Base-by-base conservation (phyloP, 2,888 invertebrate species). In the Dryococelus australis region DNA sequence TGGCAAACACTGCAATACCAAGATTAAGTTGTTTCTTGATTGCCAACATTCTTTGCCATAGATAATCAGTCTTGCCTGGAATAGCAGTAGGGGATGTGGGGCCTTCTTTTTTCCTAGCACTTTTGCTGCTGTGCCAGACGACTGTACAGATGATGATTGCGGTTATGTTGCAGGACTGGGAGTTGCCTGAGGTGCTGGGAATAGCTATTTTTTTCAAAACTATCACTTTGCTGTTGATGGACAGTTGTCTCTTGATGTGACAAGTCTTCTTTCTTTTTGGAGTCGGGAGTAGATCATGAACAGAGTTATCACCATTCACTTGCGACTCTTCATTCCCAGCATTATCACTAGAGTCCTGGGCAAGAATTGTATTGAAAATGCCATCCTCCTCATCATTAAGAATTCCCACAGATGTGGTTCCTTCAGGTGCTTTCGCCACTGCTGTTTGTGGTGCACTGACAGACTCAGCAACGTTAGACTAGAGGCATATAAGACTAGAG, bases 1-100 rank as follows among this genome's bases (percentile, higher is more conserved):
- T 51, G 53, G 16, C 85, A 85, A 28, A 85, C 85, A 53, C 53
- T 24, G 53, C 85, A 85, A 85, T 16, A 85, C 85, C 85, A 85
- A 16, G 79, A 79, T 16, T 79, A n/a, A n/a, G n/a, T n/a, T n/a
- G n/a, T n/a, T n/a, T n/a, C n/a, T n/a, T n/a, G n/a, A n/a, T n/a
- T n/a, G n/a, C n/a, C n/a, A n/a, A n/a, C 85, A 28, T 51, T 81
- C 81, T 81, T 81, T 26, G 28, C 81, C 20, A 10, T 81, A 20
- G 81, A 6, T 81, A 81, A 10, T 81, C 26, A 81, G 81, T 20
- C 81, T 81, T 27, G 9, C 27, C 81, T 81, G 9, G 35, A 81
- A 81, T 20, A 81, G 35, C 81, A 35, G 81, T 81, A 81, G 5
- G 27, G 35, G 81, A 81, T 81, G 35, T 35, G 81, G 51, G 12